phyloP scores from a whole-genome alignment of 2,113 vertebrate species.

The Opisthocomus hoazin region DNA sequence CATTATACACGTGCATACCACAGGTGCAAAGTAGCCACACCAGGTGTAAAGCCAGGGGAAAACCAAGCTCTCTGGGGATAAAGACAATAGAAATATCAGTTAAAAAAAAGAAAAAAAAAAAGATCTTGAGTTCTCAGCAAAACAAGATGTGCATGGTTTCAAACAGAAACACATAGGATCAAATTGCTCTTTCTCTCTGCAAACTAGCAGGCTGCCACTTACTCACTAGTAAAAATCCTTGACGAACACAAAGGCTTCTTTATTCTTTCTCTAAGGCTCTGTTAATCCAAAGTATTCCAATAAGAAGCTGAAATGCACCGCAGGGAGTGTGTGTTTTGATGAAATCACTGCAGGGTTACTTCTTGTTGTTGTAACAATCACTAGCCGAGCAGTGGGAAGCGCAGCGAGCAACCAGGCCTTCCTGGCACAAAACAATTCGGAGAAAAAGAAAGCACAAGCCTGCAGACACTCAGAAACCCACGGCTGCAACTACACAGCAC shows the following conservation, averaged over 20 bases:
- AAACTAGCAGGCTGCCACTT: conserved; percentile 11
- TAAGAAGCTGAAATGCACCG: conserved; percentile 32
- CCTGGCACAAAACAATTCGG: not conserved
- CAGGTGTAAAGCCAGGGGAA: not conserved
- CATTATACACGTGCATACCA: not conserved
- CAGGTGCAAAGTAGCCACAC: not conserved
- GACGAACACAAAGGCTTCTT: conserved; percentile 55
- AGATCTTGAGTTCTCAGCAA: not conserved
- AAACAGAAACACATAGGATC: not conserved
- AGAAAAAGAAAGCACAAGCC: not conserved
- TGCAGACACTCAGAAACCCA: not conserved
- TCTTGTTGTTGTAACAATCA: conserved; percentile 54
- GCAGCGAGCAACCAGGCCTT: not conserved
- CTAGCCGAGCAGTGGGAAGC: conserved; percentile 54
- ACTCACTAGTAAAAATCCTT: conserved; percentile 44
- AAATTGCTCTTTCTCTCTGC: not conserved
- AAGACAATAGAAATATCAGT: not conserved
- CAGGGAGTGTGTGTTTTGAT: conserved; percentile 54
- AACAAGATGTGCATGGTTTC: not conserved
- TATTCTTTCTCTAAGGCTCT: conserved; percentile 45
- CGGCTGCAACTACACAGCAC: not conserved
- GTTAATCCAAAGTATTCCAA: conserved; percentile 54
- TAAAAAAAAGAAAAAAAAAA: not conserved
- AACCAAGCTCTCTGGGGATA: not conserved
- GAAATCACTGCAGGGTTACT: conserved; percentile 60